phyloP scores from a whole-genome alignment of 37 sponge, comb jelly and placozoan genomes.

The Theonella swinhoei region DNA sequence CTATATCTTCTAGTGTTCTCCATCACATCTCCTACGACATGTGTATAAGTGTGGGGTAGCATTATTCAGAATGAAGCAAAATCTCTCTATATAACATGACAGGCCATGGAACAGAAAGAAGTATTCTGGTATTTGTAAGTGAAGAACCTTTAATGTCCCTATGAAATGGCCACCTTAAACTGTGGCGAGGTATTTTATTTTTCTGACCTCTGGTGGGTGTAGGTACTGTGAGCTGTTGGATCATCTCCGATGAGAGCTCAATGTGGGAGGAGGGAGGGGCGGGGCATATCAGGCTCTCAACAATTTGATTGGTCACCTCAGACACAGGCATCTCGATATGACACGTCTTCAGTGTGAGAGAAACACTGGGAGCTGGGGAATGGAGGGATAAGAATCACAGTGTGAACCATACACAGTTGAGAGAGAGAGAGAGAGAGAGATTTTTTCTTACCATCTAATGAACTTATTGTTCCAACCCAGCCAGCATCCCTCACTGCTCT shows the following conservation, averaged over 20 bases:
- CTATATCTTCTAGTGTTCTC: background rate
- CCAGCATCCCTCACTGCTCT: constrained; percentile 30
- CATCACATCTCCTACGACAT: background rate
- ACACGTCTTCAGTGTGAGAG: constrained; percentile 22
- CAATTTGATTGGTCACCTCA: constrained; percentile 1
- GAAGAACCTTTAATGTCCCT: too few relatives aligned
- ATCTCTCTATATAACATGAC: too few relatives aligned
- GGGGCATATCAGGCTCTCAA: constrained; percentile 66
- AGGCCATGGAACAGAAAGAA: too few relatives aligned
- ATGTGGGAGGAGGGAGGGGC: constrained; percentile 52
- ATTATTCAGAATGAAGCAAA: too few relatives aligned
- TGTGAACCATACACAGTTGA: too few relatives aligned
- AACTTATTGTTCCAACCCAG: constrained; percentile 18
- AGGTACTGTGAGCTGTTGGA: constrained; percentile 48
- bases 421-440: background rate
- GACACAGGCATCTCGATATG: constrained; percentile 11
- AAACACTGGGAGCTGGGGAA: constrained; percentile 12
- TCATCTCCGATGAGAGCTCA: constrained; percentile 32
- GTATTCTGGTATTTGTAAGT: too few relatives aligned
- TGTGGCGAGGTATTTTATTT: background rate
- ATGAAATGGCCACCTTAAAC: too few relatives aligned
- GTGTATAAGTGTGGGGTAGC: too few relatives aligned
- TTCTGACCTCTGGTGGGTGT: constrained; percentile 25
- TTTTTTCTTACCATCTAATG: constrained; percentile 12
- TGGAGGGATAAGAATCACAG: too few relatives aligned